Percentiles rank a stretch among this genome's conserved stretches.
Conservation (phyloP, 2,888 invertebrate genomes). For the Mystacides longicornis region DNA sequence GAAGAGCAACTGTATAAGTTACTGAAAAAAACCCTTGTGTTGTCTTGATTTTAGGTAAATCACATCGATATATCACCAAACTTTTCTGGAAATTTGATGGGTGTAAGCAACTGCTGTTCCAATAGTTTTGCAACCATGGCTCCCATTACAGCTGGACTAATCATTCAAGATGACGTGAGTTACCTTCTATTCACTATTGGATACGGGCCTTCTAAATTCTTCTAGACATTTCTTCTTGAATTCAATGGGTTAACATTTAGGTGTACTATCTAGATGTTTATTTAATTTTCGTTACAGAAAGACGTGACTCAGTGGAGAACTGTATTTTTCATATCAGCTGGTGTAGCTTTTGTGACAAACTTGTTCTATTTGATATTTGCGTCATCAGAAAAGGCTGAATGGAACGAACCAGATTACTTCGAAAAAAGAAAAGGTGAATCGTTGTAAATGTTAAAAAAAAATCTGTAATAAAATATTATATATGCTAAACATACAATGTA, state of each 20-base stretch:
- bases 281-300: conserved; percentile 29
- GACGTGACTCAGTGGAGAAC: conserved; percentile 44
- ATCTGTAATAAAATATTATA: too few relatives aligned
- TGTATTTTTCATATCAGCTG: conserved; percentile 49
- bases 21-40: too few relatives aligned
- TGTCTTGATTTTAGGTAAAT: conserved; percentile 48
- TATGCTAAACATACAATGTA: too few relatives aligned
- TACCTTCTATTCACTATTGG: neutral
- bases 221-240: neutral
- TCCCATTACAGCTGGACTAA: conserved; percentile 59
- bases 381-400: conserved; percentile 46
- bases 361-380: conserved; percentile 47
- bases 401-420: conserved; percentile 39
- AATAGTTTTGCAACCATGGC: conserved; percentile 67
- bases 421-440: conserved; percentile 15
- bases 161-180: conserved; percentile 63
- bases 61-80: conserved; percentile 79
- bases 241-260: too few relatives aligned
- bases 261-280: neutral
- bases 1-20: too few relatives aligned
- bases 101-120: conserved; percentile 68
- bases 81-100: conserved; percentile 75
- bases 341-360: conserved; percentile 44
- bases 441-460: too few relatives aligned
- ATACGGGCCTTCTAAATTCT: neutral